Conservation (phyloP, 2,113 vertebrate genomes). For the Gobio gobio region DNA sequence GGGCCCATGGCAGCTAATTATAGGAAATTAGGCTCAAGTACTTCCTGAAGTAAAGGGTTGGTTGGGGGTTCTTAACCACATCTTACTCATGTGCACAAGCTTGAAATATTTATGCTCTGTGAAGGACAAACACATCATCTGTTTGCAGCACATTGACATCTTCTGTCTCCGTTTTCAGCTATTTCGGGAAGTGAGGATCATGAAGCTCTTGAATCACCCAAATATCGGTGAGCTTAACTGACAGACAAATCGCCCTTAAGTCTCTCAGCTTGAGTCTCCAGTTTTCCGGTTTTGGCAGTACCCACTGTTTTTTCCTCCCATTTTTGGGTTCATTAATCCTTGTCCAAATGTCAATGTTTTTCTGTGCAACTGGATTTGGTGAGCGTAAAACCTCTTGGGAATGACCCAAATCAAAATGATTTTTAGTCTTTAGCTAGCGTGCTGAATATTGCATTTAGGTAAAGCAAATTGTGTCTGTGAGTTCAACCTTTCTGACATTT, state of each 20-base stretch:
- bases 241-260: slow-evolving; percentile 21
- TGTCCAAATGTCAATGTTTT: slow-evolving; percentile 23
- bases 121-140: slow-evolving; percentile 23
- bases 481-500: background rate
- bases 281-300: slow-evolving; percentile 23
- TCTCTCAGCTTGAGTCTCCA: slow-evolving; percentile 30
- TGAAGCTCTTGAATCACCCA: slow-evolving; percentile 67
- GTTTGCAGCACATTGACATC: slow-evolving; percentile 36
- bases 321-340: slow-evolving; percentile 13
- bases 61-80: background rate
- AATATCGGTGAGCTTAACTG: slow-evolving; percentile 63
- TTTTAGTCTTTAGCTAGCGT: background rate
- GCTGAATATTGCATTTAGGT: background rate
- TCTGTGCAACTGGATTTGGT: slow-evolving; percentile 13
- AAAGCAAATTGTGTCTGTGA: background rate
- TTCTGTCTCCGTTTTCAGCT: slow-evolving; percentile 53
- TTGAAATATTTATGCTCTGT: slow-evolving; percentile 25
- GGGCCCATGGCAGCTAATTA: slow-evolving; percentile 49
- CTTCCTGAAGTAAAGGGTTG: slow-evolving; percentile 54
- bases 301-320: background rate
- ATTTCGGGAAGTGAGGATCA: slow-evolving; percentile 68
- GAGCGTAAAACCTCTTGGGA: slow-evolving; percentile 1
- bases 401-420: slow-evolving; percentile 7
- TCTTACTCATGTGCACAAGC: background rate
- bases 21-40: slow-evolving; percentile 57